Conservation (phyloP, 2,113 vertebrate genomes). For the Passer domesticus region DNA sequence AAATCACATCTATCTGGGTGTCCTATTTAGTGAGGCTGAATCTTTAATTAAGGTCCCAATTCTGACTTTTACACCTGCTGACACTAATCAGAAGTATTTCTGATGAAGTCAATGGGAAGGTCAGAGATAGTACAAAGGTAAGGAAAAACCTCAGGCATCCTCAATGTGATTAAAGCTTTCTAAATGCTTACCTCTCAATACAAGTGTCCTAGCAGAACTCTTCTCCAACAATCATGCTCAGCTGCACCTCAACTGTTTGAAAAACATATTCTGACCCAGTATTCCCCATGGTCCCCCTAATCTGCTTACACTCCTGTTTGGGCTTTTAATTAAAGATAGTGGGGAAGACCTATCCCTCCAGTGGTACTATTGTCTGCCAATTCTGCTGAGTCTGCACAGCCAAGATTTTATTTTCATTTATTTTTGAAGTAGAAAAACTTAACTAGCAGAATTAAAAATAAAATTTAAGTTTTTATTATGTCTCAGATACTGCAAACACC, state of each 20-base stretch:
- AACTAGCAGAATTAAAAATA: not conserved
- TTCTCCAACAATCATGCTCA: not conserved
- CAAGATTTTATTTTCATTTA: not conserved
- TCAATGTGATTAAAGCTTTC: not conserved
- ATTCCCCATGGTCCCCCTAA: not conserved
- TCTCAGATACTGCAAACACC: not conserved
- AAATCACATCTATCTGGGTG: not conserved
- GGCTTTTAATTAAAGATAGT: conserved; percentile 27
- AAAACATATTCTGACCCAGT: not conserved
- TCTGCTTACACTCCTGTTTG: not conserved
- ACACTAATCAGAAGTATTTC: not conserved
- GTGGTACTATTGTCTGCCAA: not conserved
- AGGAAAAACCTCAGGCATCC: not conserved
- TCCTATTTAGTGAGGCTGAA: not conserved
- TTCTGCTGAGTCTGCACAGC: not conserved
- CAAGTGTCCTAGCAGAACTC: not conserved
- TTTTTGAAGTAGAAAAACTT: not conserved
- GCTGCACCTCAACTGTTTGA: not conserved
- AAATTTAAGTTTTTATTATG: not conserved
- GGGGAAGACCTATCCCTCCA: not conserved
- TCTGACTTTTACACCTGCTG: not conserved
- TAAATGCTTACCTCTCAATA: not conserved
- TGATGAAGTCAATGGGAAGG: not conserved
- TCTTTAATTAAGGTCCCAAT: not conserved
- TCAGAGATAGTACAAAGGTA: not conserved